Evolutionary conservation across 92 coral and sea anemone species (phyloP).

Genomic region (Zoanthus sansibaricus): DNA sequence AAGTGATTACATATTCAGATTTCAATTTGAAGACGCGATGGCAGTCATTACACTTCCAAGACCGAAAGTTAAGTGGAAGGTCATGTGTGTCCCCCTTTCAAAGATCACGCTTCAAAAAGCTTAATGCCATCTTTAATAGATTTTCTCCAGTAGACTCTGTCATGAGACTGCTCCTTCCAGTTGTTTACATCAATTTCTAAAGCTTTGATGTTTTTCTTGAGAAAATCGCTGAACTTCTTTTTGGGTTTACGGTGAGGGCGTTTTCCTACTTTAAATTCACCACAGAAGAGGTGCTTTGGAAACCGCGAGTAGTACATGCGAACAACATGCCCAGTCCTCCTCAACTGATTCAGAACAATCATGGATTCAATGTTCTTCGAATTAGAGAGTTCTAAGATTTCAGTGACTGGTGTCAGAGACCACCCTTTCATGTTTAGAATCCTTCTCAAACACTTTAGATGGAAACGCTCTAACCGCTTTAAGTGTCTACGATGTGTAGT

Average conservation of each 20-base stretch:
- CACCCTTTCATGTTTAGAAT: constrained; percentile 26
- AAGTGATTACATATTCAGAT: neutral
- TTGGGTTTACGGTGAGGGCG: constrained; percentile 13
- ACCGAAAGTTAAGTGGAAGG: neutral
- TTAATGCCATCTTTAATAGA: neutral
- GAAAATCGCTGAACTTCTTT: neutral
- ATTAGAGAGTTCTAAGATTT: too few species aligned
- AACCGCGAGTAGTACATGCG: constrained; percentile 42
- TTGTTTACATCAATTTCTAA: neutral
- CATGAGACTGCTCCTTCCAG: neutral
- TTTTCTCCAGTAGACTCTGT: neutral
- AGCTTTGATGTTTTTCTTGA: neutral
- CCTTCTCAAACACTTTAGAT: constrained; percentile 19
- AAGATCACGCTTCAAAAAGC: constrained; percentile 15
- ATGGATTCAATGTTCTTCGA: too few species aligned
- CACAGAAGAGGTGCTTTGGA: constrained; percentile 27
- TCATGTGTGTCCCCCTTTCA: constrained; percentile 4
- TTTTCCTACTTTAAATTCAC: constrained; percentile 30
- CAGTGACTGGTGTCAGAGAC: neutral
- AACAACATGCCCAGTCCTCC: constrained; percentile 34
- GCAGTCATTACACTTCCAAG: neutral
- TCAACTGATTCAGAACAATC: neutral
- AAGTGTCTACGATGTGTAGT: constrained; percentile 14
- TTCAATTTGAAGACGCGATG: constrained; percentile 2
- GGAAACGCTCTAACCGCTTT: constrained; percentile 3